A percentile compares a stretch with the other conserved stretches of the same genome.
Conservation (phyloP, 2,888 invertebrate species). For the Catonia carolina region DNA sequence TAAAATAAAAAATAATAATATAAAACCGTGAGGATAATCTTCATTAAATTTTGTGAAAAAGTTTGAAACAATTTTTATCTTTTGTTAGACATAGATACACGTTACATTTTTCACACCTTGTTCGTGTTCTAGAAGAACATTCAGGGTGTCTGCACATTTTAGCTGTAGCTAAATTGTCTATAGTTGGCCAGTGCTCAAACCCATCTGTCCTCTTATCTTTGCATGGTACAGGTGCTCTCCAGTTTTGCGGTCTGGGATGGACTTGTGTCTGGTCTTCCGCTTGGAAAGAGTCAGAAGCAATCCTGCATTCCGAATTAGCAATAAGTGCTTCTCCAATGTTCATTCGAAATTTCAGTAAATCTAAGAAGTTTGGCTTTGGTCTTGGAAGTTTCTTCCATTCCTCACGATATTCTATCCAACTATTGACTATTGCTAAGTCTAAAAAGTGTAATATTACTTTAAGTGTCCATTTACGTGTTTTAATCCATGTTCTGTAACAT, state of each 20-base stretch:
- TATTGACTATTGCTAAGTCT: constrained; percentile 13
- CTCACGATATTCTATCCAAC: constrained; percentile 8
- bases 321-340: not conserved
- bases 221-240: constrained; percentile 3
- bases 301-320: not conserved
- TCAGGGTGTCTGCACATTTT: no score
- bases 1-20: no score
- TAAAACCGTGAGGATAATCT: no score
- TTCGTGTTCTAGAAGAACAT: no score
- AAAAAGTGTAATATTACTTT: constrained; percentile 14
- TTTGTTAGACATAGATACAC: no score
- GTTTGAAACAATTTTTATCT: no score
- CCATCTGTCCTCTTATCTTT: constrained; percentile 17
- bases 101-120: no score
- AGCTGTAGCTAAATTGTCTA: no score
- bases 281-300: not conserved
- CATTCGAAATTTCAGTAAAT: constrained; percentile 1
- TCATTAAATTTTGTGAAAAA: no score
- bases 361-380: not conserved
- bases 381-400: not conserved
- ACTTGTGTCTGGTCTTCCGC: not conserved
- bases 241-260: not conserved
- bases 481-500: constrained; percentile 5
- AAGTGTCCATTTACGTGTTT: constrained; percentile 12
- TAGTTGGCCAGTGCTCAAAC: constrained; percentile 11